Conservation (phyloP, 2,113 vertebrate genomes). For the Columba janthina region DNA sequence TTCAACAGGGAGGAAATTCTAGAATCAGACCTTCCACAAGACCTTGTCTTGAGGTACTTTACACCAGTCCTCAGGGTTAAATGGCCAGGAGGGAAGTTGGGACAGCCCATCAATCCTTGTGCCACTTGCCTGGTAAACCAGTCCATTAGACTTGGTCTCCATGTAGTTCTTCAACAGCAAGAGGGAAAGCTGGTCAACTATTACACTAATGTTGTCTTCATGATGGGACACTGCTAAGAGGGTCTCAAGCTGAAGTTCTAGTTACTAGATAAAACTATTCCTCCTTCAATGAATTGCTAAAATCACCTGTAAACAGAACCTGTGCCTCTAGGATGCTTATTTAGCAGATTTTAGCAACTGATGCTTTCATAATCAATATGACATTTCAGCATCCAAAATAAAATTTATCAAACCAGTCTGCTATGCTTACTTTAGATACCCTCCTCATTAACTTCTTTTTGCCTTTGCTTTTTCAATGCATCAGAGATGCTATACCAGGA, state of each 20-base stretch:
- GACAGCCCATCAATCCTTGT: not conserved
- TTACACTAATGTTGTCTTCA: not conserved
- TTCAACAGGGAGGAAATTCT: not conserved
- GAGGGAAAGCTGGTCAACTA: not conserved
- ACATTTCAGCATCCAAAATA: not conserved
- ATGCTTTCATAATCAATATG: not conserved
- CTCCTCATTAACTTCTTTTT: not conserved
- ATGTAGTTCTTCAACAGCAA: not conserved
- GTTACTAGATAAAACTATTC: not conserved
- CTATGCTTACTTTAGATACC: not conserved
- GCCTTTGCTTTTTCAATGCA: not conserved
- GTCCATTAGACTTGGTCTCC: not conserved
- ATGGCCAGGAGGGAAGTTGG: not conserved
- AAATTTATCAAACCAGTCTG: not conserved
- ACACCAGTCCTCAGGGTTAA: not conserved
- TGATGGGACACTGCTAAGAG: not conserved
- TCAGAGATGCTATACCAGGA: not conserved
- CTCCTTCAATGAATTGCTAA: not conserved
- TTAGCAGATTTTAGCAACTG: not conserved
- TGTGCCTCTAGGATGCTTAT: not conserved
- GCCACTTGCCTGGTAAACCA: not conserved
- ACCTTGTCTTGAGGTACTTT: not conserved
- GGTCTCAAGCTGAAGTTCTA: not conserved
- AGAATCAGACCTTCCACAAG: not conserved
- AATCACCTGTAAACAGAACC: not conserved